Evolutionary conservation across 2,113 vertebrate genomes (phyloP), one percentile per base, ranked within the genome.

Genomic region (Procavia capensis): DNA sequence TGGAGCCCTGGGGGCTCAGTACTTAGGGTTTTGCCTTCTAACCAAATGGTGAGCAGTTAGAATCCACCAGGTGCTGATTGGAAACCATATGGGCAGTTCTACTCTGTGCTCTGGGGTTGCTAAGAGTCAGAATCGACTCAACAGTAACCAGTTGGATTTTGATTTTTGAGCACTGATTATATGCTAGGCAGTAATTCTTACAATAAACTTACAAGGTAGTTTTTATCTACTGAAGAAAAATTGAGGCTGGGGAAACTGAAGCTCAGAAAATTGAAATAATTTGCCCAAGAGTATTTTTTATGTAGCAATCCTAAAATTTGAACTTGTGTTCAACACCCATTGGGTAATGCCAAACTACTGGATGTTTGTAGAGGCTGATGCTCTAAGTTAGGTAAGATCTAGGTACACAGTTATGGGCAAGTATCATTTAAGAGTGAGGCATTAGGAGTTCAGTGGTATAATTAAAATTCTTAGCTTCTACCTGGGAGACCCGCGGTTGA

Each of bases 251-350:
- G 2, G 39, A 92, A 93, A 81, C 36, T 36, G 4, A 43, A 80
- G 27, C 85, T 84, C 63, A 93, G 31, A 57, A 79, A 64, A 70
- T 74, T 29, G 54, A 72, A 75, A 24, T 80, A 94, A 82, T 14
- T 85, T 95, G 79, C 3, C 45, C 34, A 59, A n/a, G 66, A 59
- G 91, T 92, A n/a, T 85, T 90, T 81, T 84, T 2, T 80, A 82
- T 47, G 74, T 45, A 66, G 50, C 34, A 94, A 7, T 89, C 7
- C 17, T 70, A 36, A 70, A 70, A 70, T n/a, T 70, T 20, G 19
- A 70, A 70, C 34, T 19, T n/a, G 22, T 70, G n/a, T 70, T 70
- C 34, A 68, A 17, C 74, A 59, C 36, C 14, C 14, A 11, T 2
- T 61, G 66, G 45, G 22, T 13, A 59, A 3, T 10, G 47, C 16